Evolutionary conservation across 1,140 invertebrate genomes (phyloP), one percentile per base, ranked within the genome.

Genomic region (Platorchestia sp.): DNA sequence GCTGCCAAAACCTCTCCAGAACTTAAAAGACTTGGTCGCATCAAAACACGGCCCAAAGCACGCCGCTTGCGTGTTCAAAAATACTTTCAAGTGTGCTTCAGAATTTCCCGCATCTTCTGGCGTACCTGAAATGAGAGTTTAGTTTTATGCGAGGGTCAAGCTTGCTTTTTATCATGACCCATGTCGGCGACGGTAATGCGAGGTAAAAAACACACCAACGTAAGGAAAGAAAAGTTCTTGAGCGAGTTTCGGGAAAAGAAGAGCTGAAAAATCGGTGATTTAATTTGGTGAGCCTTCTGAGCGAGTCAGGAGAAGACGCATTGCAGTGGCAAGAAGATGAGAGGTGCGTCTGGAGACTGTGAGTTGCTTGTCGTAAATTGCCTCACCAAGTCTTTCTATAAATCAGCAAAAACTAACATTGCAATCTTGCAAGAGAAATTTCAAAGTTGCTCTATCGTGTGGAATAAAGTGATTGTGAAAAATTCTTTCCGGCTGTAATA

Each of bases 1-100:
- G 87, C 87, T 89, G 87, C 87, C 87, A 89, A 89, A 89, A 89
- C n/a, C 87, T 44, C n/a, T 89, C 87, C 43, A 41, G 41, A 89
- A 89, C n/a, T 42, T 89, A 89, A 41, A 89, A 41, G 43, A 89
- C 87, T 89, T 36, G 87, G 36, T 5, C 27, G 43, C 87, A 41
- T 89, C n/a, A 89, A 89, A 89, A 89, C n/a, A 89, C 87, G 41
- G 87, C n/a, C 36, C 5, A 42, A 89, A 89, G 43, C 87, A 89
- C 43, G 41, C 87, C n/a, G 87, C 87, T 89, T 89, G 43, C 87
- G n/a, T 89, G 87, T 27, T 89, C 87, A 89, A 89, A 89, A 89
- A 89, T 89, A 89, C 87, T 75, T 75, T 75, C 59, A 75, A 75
- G 59, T 75, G 59, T 36, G 59, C 59, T 75, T 27, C 10, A 36